Base-by-base conservation (phyloP, 2,888 invertebrate species). In the Loripinus fragilis region DNA sequence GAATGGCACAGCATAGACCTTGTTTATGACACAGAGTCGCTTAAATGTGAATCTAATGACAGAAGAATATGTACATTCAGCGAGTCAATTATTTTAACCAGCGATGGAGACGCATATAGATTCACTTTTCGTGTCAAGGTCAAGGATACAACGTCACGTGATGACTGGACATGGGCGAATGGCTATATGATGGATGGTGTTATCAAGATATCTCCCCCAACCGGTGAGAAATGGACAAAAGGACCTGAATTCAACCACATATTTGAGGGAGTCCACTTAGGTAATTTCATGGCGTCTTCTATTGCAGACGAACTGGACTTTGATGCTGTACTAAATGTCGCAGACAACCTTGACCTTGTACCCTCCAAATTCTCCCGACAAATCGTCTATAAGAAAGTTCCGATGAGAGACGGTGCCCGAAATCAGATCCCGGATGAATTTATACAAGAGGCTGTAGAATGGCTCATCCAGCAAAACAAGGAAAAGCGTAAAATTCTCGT, bases 221-320 rank as follows among this genome's bases (percentile, higher is more conserved):
- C 60, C 17, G 55, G 64, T 3, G 84, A 85, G 25, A 73, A 72
- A 45, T 85, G 84, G 84, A 74, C 85, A 15, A 76, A 84, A 60
- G 85, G 85, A n/a, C 84, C 85, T 1, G 71, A 80, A 42, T 81
- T 74, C 35, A 65, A 50, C 42, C 78, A 80, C 42, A 83, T 87
- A 41, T 55, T 79, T 1, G 83, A 78, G 28, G 64, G 60, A 33
- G 77, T 86, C n/a, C 65, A 85, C 64, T 74, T 87, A n/a, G 87
- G 87, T 15, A 87, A 87, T 52, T 86, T 85, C 72, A 85, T 83
- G n/a, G 86, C 87, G 28, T 86, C 87, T 0, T 69, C 83, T 0
- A 67, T 78, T 7, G 85, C 85, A 12, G 79, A 81, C 41, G 55
- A 83, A 55, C 72, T 74, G 35, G 83, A 79, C 0, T 85, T 85